Evolutionary conservation across 2,888 invertebrate species (phyloP), one percentile per base, ranked within the genome.

Genomic region (Notodonta ziczac): DNA sequence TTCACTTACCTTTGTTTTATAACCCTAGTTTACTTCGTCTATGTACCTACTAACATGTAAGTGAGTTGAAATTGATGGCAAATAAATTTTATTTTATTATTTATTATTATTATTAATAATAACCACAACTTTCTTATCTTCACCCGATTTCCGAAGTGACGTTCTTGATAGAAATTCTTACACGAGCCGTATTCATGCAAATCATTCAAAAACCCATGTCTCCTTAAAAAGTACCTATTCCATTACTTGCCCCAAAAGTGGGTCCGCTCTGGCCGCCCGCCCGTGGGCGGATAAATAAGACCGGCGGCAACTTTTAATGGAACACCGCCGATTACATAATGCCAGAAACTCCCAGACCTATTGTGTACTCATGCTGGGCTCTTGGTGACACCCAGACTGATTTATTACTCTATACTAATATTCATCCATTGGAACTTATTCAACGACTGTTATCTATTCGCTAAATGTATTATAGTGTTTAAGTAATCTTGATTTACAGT

Each of bases 281-380:
- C 10, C 5, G 50, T 50, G 12, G 50, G 50, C 50, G 50, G 16
- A 16, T 16, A 16, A 50, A 16, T 50, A 8, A 50, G 7, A 50
- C 16, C 50, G 35, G 40, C 35, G 39, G 42, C 48, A 63, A 63
- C 55, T 63, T 63, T 63, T 63, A 63, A 63, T 63, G 63, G 63
- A 63, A 55, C 56, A 32, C 51, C 54, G 57, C 57, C 59, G 56
- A 53, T 63, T 59, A 54, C 53, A 40, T 55, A 39, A 40, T 40
- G 40, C 40, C 40, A 9, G 39, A 12, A 39, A 40, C 55, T 55
- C 24, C 7, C 40, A 55, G 55, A 55, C 55, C 55, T 55, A 55
- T 55, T 55, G 55, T 55, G 55, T 55, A 40, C 55, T 40, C 40
- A 8, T 55, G 50, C 16, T 16, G 12, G 32, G 24, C 51, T 24